Percentiles rank a stretch among this genome's conserved stretches.
These are phyloP conservation scores for Sminthurides aquaticus DNA, from an alignment of 2,888 invertebrate species.

Conservation along the genomic window DNA sequence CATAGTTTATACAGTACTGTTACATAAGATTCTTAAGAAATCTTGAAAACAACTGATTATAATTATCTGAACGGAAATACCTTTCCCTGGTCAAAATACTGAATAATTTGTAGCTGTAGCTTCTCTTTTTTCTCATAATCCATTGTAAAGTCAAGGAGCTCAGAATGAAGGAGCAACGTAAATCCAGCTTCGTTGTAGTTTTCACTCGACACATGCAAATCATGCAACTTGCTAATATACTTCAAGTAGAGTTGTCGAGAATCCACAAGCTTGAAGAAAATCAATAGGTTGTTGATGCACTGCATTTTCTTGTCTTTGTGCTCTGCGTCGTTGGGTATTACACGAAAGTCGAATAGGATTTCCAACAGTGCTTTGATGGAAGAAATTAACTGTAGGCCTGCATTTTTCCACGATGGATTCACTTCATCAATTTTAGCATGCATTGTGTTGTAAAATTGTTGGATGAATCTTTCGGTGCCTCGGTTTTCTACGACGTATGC, in stretches of 20 bases:
- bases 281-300: slow-evolving; percentile 90
- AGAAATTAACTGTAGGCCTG: slow-evolving; percentile 83
- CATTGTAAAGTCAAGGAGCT: slow-evolving; percentile 71
- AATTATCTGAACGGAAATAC: slow-evolving; percentile 48
- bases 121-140: slow-evolving; percentile 42
- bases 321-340: slow-evolving; percentile 90
- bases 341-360: slow-evolving; percentile 82
- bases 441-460: slow-evolving; percentile 45
- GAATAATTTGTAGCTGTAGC: slow-evolving; percentile 54
- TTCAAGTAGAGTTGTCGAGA: slow-evolving; percentile 90
- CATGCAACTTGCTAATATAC: slow-evolving; percentile 90
- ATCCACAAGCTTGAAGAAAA: slow-evolving; percentile 92
- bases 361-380: slow-evolving; percentile 84
- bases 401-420: slow-evolving; percentile 82
- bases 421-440: slow-evolving; percentile 70
- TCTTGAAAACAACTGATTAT: not conserved
- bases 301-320: slow-evolving; percentile 93
- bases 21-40: not conserved
- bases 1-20: not conserved
- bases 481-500: slow-evolving; percentile 86
- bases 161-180: slow-evolving; percentile 86
- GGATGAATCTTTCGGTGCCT: slow-evolving; percentile 85
- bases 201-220: slow-evolving; percentile 81
- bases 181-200: slow-evolving; percentile 93
- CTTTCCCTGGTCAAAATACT: slow-evolving; percentile 90